Conservation (phyloP, 2,888 invertebrate genomes). For the Thysanoteuthis rhombus region DNA sequence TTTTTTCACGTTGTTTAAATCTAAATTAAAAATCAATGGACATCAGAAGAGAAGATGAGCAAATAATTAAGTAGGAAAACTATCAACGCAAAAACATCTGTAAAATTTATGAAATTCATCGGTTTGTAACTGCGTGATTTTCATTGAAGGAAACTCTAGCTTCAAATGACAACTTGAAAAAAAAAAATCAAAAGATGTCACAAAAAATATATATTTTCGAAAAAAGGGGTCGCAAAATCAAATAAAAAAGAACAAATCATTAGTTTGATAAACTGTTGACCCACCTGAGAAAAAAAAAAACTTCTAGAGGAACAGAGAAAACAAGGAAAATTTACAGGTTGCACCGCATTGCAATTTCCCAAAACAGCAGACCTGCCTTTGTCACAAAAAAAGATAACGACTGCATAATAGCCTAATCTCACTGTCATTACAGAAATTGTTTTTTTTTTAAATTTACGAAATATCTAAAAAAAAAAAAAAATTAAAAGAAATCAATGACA, state of each 20-base stretch:
- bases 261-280: background rate
- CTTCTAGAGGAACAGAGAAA: background rate
- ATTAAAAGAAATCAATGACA: background rate
- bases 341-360: conserved; percentile 17
- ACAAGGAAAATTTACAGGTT: background rate
- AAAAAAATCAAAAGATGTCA: too few relatives aligned
- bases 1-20: too few relatives aligned
- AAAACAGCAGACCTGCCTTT: background rate
- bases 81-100: too few relatives aligned
- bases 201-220: too few relatives aligned
- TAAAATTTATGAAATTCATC: too few relatives aligned
- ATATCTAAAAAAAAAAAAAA: background rate
- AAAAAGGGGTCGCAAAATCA: too few relatives aligned
- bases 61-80: too few relatives aligned
- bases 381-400: background rate
- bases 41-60: too few relatives aligned
- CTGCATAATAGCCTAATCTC: background rate
- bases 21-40: too few relatives aligned
- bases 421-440: background rate
- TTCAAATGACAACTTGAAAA: too few relatives aligned
- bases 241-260: background rate
- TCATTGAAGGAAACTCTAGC: too few relatives aligned
- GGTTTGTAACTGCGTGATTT: too few relatives aligned
- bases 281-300: background rate
- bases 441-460: background rate